These are phyloP conservation scores for Austrolebias charrua DNA, from an alignment of 2,797 vertebrate species.

Conservation along the genomic window DNA sequence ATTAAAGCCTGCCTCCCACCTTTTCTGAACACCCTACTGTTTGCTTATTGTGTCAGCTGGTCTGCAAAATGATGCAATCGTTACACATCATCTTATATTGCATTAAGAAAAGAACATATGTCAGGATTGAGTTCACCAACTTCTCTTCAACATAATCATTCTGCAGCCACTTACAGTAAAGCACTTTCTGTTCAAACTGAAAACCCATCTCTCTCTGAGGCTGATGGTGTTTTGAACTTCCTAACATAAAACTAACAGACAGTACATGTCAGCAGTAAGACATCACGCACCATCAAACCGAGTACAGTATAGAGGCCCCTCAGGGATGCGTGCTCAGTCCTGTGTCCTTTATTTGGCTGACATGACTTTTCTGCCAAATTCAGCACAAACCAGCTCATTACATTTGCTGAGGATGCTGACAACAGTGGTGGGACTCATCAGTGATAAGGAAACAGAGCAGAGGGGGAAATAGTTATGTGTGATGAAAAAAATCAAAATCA, in stretches of 20 bases:
- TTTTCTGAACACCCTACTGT: not conserved
- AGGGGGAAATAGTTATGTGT: not conserved
- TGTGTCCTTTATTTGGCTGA: not conserved
- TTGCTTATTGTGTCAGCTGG: too few relatives aligned
- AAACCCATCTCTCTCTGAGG: not conserved
- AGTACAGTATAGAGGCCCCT: not conserved
- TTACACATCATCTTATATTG: not conserved
- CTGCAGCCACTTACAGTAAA: not conserved
- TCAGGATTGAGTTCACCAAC: too few relatives aligned
- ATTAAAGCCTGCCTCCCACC: conserved; percentile 2
- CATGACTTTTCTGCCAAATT: not conserved
- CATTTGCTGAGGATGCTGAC: not conserved
- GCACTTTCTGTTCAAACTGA: not conserved
- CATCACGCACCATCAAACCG: not conserved
- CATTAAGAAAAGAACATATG: too few relatives aligned
- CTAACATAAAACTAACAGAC: not conserved
- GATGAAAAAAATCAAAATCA: too few relatives aligned
- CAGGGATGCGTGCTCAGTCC: not conserved
- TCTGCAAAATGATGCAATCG: not conserved
- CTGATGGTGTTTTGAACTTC: not conserved
- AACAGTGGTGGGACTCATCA: not conserved
- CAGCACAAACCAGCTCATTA: not conserved
- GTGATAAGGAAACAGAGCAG: not conserved
- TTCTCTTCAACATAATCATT: not conserved
- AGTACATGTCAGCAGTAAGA: not conserved